Evolutionary conservation across 2,888 invertebrate species (phyloP).

Genomic region (Drosophila anomalipes): DNA sequence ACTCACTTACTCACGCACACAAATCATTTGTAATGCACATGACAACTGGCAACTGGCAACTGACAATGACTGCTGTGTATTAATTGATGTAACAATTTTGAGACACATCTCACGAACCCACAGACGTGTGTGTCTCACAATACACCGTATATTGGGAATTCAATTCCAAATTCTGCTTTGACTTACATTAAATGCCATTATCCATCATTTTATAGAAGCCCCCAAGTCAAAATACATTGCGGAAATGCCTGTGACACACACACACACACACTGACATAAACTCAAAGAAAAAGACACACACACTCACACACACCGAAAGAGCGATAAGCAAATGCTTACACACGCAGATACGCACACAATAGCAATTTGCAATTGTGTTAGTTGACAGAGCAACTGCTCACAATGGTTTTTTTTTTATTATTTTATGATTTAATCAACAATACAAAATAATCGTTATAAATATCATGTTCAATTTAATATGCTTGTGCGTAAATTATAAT

Average conservation of each 20-base stretch:
- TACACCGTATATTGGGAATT: constrained; percentile 40
- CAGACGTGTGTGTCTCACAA: constrained; percentile 1
- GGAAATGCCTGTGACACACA: constrained; percentile 62
- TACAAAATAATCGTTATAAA: not conserved
- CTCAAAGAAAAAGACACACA: not conserved
- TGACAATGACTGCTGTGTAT: constrained; percentile 76
- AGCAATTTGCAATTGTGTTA: not conserved
- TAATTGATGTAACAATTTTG: constrained; percentile 75
- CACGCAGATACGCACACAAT: not conserved
- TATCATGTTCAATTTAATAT: not conserved
- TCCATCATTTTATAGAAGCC: constrained; percentile 67
- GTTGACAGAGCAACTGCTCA: not conserved
- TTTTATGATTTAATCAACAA: not conserved
- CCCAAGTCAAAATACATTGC: constrained; percentile 71
- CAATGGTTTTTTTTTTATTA: not conserved
- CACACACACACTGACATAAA: not conserved
- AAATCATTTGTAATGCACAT: constrained; percentile 77
- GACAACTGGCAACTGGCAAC: constrained; percentile 61
- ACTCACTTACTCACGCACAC: constrained; percentile 62
- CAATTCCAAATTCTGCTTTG: constrained; percentile 42
- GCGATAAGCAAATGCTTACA: not conserved
- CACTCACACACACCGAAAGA: not conserved
- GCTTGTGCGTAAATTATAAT: constrained; percentile 3
- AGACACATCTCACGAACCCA: constrained; percentile 2
- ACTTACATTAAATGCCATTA: constrained; percentile 73